Evolutionary conservation across 2,113 vertebrate species (phyloP).

Genomic region (Sinocyclocheilus grahami): DNA sequence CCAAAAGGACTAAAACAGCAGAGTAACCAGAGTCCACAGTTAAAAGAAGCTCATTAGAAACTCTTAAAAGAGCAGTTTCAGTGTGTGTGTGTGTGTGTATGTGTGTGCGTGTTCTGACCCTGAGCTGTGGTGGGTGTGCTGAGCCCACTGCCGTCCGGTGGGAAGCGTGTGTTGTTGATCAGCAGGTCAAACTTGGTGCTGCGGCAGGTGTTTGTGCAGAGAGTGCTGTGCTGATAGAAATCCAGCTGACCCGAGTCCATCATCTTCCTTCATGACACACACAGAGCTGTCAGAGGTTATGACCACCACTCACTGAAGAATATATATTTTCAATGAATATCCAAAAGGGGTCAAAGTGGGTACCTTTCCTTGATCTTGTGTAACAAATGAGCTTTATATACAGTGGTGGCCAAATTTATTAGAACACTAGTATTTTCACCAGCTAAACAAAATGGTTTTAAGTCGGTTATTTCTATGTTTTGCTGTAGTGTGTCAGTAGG

Average conservation of each 20-base stretch:
- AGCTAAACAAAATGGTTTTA: too few relatives aligned
- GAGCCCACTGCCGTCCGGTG: conserved; percentile 86
- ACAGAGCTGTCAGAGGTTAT: background rate
- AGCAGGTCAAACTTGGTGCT: conserved; percentile 98
- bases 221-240: conserved; percentile 95
- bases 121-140: conserved; percentile 84
- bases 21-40: too few relatives aligned
- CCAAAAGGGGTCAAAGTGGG: background rate
- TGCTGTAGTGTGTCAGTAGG: too few relatives aligned
- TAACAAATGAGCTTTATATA: background rate
- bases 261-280: conserved; percentile 85
- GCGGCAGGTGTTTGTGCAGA: conserved; percentile 97
- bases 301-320: background rate
- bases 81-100: too few relatives aligned
- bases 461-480: too few relatives aligned
- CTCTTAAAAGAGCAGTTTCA: too few relatives aligned
- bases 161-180: conserved; percentile 94
- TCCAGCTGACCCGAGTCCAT: conserved; percentile 98
- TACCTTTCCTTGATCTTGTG: background rate
- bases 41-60: too few relatives aligned
- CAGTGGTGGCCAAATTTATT: too few relatives aligned
- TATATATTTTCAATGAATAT: background rate
- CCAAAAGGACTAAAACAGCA: too few relatives aligned
- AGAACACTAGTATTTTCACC: too few relatives aligned
- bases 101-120: conserved; percentile 68